phyloP scores from a whole-genome alignment of 1,140 invertebrate genomes.

The Lethrus apterus region DNA sequence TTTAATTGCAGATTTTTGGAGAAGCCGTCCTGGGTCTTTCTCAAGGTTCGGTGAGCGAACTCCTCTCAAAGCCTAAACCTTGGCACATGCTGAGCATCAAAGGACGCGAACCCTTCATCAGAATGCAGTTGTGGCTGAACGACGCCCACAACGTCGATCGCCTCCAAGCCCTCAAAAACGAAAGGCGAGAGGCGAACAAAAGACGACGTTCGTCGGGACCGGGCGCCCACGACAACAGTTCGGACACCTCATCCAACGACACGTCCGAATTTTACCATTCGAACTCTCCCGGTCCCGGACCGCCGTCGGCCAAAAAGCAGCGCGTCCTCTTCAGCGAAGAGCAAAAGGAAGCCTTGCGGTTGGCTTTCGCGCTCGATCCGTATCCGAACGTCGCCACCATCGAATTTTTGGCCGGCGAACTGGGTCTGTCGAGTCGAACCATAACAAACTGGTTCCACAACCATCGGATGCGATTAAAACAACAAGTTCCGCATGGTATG shows the following conservation, averaged over 20 bases:
- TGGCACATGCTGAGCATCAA: slow-evolving; percentile 99
- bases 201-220: slow-evolving; percentile 69
- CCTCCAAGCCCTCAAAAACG: slow-evolving; percentile 80
- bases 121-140: slow-evolving; percentile 96
- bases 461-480: slow-evolving; percentile 96
- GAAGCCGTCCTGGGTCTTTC: slow-evolving; percentile 93
- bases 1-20: slow-evolving; percentile 71
- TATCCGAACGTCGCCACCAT: slow-evolving; percentile 94
- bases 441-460: slow-evolving; percentile 99
- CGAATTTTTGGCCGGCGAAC: slow-evolving; percentile 86
- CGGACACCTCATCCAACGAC: slow-evolving; percentile 80
- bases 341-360: slow-evolving; percentile 90
- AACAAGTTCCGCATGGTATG: slow-evolving; percentile 68
- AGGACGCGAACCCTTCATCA: slow-evolving; percentile 93
- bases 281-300: slow-evolving; percentile 68
- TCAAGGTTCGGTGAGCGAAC: slow-evolving; percentile 94
- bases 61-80: slow-evolving; percentile 95
- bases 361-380: slow-evolving; percentile 91
- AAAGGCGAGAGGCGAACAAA: slow-evolving; percentile 83
- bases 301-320: slow-evolving; percentile 79
- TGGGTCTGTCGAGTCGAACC: slow-evolving; percentile 88
- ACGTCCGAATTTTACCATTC: slow-evolving; percentile 84
- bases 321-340: slow-evolving; percentile 95
- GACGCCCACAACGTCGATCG: slow-evolving; percentile 90
- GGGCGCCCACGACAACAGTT: slow-evolving; percentile 73